Conservation (phyloP, 2,888 invertebrate species). For the Oeneis ivallda region DNA sequence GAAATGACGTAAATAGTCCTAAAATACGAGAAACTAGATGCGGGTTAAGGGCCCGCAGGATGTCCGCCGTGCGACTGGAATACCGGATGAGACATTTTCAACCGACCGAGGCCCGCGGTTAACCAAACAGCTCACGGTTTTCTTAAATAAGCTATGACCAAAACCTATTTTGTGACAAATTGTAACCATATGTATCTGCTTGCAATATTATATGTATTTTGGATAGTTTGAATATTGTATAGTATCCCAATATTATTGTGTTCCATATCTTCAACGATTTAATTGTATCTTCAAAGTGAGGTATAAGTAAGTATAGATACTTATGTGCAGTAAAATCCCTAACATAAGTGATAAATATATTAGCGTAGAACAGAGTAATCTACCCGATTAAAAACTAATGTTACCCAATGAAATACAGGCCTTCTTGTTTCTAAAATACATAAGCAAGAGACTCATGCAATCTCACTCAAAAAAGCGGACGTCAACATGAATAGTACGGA, state of each 20-base stretch:
- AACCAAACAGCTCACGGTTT: conserved; percentile 33
- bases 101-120: conserved; percentile 34
- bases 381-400: too few species aligned
- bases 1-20: conserved; percentile 79
- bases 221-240: neutral
- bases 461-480: too few species aligned
- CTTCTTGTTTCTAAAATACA: too few species aligned
- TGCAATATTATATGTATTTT: conserved; percentile 15
- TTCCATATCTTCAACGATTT: neutral
- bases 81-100: conserved; percentile 64
- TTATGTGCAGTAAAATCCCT: too few species aligned
- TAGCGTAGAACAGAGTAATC: too few species aligned
- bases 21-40: conserved; percentile 72
- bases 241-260: neutral
- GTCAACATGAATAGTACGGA: too few species aligned
- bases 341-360: too few species aligned
- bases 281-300: neutral
- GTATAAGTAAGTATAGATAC: too few species aligned
- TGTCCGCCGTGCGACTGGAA: conserved; percentile 73
- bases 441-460: too few species aligned
- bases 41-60: conserved; percentile 75
- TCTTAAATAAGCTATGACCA: conserved; percentile 37
- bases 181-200: conserved; percentile 29
- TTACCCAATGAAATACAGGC: too few species aligned
- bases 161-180: conserved; percentile 33